Conservation (phyloP, 1,140 invertebrate species). For the Temnothorax nylanderi region DNA sequence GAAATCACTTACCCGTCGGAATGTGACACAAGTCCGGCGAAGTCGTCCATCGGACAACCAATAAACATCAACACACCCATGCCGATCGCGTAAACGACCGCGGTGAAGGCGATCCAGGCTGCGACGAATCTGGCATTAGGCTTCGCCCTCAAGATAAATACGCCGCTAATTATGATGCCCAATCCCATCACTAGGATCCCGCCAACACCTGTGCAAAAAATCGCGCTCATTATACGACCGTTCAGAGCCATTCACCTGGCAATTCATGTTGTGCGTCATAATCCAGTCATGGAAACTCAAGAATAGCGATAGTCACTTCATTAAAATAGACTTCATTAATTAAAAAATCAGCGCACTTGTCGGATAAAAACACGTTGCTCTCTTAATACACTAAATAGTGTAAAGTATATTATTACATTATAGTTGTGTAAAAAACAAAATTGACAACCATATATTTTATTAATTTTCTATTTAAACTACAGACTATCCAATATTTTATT, state of each 20-base stretch:
- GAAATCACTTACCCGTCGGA: slow-evolving; percentile 78
- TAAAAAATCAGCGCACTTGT: background rate
- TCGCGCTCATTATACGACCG: slow-evolving; percentile 26
- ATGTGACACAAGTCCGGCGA: slow-evolving; percentile 89
- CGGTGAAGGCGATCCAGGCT: slow-evolving; percentile 95
- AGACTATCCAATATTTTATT: background rate
- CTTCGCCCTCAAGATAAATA: slow-evolving; percentile 93
- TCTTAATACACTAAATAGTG: background rate
- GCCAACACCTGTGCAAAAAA: slow-evolving; percentile 89
- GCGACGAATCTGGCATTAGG: slow-evolving; percentile 94
- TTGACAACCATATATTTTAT: too few species aligned
- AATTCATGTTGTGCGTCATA: background rate
- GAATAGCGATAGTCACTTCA: background rate
- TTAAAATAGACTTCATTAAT: slow-evolving; percentile 19
- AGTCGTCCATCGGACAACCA: slow-evolving; percentile 94
- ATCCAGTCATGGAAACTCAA: slow-evolving; percentile 4
- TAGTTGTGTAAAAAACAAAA: too few species aligned
- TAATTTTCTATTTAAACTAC: background rate
- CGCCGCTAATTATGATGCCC: slow-evolving; percentile 94
- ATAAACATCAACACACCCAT: slow-evolving; percentile 96
- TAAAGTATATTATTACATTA: background rate
- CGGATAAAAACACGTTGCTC: too few species aligned
- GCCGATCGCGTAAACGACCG: slow-evolving; percentile 94
- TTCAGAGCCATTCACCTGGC: slow-evolving; percentile 12
- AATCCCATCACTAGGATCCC: slow-evolving; percentile 97